Evolutionary conservation across 2,888 invertebrate species (phyloP), one percentile per base, ranked within the genome.

Genomic region (Synanthedon andrenaeformis): DNA sequence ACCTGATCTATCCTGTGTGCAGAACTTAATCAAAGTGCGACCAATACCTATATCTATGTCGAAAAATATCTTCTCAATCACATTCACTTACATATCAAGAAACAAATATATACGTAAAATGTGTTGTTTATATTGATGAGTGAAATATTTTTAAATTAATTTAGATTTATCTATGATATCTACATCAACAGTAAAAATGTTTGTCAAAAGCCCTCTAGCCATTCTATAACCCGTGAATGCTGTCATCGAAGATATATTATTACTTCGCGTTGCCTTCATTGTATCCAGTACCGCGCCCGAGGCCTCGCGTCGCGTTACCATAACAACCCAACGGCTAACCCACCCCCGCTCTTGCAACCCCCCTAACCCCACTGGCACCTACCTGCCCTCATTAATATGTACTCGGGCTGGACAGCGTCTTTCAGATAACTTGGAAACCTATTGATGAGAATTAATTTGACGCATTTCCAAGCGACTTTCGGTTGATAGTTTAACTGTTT

Each of bases 331-430:
- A 28, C 51, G 49, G 14, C 23, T 52, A 54, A 53, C 57, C 52
- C 57, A 53, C 28, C 28, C 49, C 50, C 54, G 55, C 60, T 61
- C 56, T 62, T 62, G 55, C 58, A 63, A 65, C 59, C 69, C 60
- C 62, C 13, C 62, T n/a, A 66, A 59, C 62, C 63, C 28, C 64
- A n/a, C 52, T 41, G 19, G 52, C 53, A 28, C 35, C 76, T 74
- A 76, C 78, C 79, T 76, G 75, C 73, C 70, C 76, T 83, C 83
- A 83, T 84, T 83, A 84, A 83, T 83, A 83, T 82, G 82, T 83
- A 82, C 82, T 74, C 73, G 68, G 56, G 69, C 78, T 71, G 81
- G 82, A 82, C 82, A 79, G 67, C 77, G 74, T 74, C 76, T 76
- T 74, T 65, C 61, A 68, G 70, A 76, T 73, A 71, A 71, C 73